phyloP scores from a whole-genome alignment of 2,113 vertebrate species.

The Neopipo cinnamomea region DNA sequence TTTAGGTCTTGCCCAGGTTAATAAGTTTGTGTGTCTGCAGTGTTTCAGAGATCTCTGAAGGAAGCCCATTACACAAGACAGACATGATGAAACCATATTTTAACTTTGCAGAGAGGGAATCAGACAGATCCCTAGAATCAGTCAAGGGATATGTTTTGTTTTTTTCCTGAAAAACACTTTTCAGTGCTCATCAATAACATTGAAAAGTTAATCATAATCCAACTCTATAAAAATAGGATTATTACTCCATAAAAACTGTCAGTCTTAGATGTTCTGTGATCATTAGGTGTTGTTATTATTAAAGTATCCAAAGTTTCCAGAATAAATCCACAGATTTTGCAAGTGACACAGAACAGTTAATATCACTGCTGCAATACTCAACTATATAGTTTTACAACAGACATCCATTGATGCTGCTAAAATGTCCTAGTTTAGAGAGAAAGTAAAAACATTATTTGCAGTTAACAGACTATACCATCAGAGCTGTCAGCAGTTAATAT shows the following conservation, averaged over 20 bases:
- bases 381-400: background rate
- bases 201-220: background rate
- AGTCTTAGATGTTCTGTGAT: background rate
- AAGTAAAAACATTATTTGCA: background rate
- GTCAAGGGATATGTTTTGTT: background rate
- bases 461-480: background rate
- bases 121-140: background rate
- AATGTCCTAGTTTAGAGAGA: background rate
- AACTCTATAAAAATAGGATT: background rate
- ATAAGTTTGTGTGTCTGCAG: rapidly evolving
- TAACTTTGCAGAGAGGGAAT: background rate
- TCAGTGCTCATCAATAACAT: background rate
- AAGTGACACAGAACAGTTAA: background rate
- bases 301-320: background rate
- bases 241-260: background rate
- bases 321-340: background rate
- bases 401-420: background rate
- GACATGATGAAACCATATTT: background rate
- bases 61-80: background rate
- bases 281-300: background rate
- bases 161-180: background rate
- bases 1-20: background rate
- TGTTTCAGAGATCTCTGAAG: background rate
- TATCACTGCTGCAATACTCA: background rate
- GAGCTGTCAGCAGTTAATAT: background rate